phyloP scores from a whole-genome alignment of 2,113 vertebrate species.

The Sinocyclocheilus anophthalmus region DNA sequence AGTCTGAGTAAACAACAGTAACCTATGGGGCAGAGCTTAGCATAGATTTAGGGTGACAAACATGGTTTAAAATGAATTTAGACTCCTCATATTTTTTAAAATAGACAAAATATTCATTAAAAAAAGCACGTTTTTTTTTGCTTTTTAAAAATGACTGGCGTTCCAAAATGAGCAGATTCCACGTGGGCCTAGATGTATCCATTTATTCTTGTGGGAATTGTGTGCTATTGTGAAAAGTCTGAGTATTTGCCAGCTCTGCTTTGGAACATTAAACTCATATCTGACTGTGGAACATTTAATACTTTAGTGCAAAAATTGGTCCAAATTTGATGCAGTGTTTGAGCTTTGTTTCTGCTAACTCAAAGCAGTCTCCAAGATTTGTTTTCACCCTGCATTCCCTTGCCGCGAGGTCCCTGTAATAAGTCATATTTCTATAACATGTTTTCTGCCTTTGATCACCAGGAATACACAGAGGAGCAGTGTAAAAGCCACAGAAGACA shows the following conservation, averaged over 20 bases:
- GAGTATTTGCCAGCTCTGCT: not conserved
- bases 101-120: not conserved
- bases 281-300: not conserved
- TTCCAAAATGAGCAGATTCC: not conserved
- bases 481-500: not conserved
- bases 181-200: too few relatives aligned
- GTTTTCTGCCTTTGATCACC: constrained; percentile 17
- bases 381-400: not conserved
- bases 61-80: not conserved
- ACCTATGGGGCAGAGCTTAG: not conserved
- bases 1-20: not conserved
- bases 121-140: not conserved
- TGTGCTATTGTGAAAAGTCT: not conserved
- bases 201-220: not conserved
- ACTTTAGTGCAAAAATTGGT: not conserved
- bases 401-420: not conserved
- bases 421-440: not conserved
- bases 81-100: not conserved
- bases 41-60: not conserved
- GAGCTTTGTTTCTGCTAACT: not conserved
- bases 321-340: too few relatives aligned
- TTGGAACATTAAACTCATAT: not conserved
- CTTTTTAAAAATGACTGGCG: not conserved
- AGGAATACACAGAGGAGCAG: not conserved
- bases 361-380: not conserved